phyloP scores from a whole-genome alignment of 2,888 invertebrate genomes.

The Cryptocephalus moraei region DNA sequence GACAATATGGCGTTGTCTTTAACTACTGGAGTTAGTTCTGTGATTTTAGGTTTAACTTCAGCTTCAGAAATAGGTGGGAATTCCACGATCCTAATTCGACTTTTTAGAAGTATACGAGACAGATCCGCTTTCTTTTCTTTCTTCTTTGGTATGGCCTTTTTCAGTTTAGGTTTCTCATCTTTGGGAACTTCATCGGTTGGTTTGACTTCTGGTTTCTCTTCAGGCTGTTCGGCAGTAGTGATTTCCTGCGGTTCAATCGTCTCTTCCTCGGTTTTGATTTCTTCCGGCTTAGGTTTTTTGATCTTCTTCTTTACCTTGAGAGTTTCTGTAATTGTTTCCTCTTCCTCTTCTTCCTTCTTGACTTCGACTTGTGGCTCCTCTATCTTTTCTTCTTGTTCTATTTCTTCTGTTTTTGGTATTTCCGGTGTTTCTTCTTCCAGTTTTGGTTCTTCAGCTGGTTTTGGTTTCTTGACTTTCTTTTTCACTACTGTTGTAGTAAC shows the following conservation, averaged over 20 bases:
- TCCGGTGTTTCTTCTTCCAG: conserved; percentile 9
- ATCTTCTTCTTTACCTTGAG: background rate
- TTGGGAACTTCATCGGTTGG: conserved; percentile 3
- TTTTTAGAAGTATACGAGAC: conserved; percentile 29
- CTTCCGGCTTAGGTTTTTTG: conserved; percentile 16
- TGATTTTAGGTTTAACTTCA: conserved; percentile 18
- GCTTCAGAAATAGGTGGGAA: conserved; percentile 31
- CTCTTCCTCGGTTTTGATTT: conserved; percentile 11
- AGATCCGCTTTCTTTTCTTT: conserved; percentile 29
- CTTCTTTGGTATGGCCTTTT: conserved; percentile 12
- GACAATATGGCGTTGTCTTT: conserved; percentile 59
- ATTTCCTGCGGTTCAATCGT: background rate
- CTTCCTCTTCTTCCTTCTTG: conserved; percentile 8
- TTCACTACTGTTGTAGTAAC: no score
- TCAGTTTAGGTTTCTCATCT: conserved; percentile 3
- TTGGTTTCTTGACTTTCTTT: no score
- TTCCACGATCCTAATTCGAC: conserved; percentile 28
- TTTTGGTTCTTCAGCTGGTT: conserved; percentile 11
- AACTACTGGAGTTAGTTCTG: conserved; percentile 40
- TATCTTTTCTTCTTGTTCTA: background rate
- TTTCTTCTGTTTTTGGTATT: conserved; percentile 1
- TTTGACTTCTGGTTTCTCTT: conserved; percentile 8
- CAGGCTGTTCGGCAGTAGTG: background rate
- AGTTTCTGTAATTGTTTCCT: conserved; percentile 6
- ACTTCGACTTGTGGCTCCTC: conserved; percentile 4